A percentile compares a stretch with the other conserved stretches of the same genome.
These are phyloP conservation scores for Fistularia commersonii DNA, from an alignment of 2,797 vertebrate species.

Conservation along the genomic window DNA sequence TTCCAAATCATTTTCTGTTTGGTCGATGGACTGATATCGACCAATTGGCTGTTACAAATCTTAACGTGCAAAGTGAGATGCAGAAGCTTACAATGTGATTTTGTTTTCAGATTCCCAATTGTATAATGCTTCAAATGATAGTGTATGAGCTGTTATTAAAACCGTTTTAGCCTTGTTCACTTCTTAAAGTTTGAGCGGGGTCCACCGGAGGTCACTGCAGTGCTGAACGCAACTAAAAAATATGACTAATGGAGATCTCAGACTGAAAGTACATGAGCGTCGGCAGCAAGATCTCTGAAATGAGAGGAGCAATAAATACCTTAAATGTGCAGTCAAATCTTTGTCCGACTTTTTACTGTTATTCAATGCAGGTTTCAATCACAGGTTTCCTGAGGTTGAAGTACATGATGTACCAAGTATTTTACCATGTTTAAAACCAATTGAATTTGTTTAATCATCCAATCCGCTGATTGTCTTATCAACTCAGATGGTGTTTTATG, in stretches of 20 bases:
- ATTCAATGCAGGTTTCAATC: neutral
- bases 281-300: conserved; percentile 17
- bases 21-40: too few relatives aligned
- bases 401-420: neutral
- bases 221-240: conserved; percentile 20
- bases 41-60: too few relatives aligned
- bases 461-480: conserved; percentile 1
- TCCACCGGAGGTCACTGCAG: conserved; percentile 44
- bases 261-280: conserved; percentile 43
- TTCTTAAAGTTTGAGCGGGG: conserved; percentile 21
- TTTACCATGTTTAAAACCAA: neutral
- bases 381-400: neutral
- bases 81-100: neutral
- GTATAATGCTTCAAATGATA: neutral
- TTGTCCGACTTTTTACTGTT: conserved; percentile 13
- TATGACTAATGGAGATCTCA: conserved; percentile 47
- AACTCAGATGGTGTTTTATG: conserved; percentile 86
- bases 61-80: too few relatives aligned
- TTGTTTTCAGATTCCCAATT: neutral
- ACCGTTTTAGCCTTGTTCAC: neutral
- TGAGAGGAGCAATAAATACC: conserved; percentile 20
- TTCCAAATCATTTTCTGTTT: too few relatives aligned
- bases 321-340: conserved; percentile 13
- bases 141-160: neutral
- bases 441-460: conserved; percentile 7